Conservation (phyloP, 2,113 vertebrate genomes). For the Catharus minimus region DNA sequence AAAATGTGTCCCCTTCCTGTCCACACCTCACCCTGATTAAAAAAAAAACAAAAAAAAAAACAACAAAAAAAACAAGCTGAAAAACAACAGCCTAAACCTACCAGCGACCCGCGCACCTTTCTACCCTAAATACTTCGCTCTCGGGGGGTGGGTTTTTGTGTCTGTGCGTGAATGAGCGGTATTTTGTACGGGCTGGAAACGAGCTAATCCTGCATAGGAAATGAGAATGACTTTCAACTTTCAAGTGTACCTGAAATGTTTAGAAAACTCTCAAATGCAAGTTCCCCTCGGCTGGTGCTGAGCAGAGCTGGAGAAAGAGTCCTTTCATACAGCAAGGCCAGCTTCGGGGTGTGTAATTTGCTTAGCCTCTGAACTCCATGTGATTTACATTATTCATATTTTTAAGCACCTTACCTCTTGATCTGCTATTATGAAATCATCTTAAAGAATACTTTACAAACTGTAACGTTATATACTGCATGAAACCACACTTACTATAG, state of each 20-base stretch:
- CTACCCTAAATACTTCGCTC: background rate
- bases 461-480: slow-evolving; percentile 62
- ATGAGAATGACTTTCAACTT: slow-evolving; percentile 89
- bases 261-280: slow-evolving; percentile 83
- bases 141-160: background rate
- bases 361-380: slow-evolving; percentile 84
- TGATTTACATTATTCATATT: slow-evolving; percentile 84
- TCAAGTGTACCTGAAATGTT: slow-evolving; percentile 90
- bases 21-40: background rate
- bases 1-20: background rate
- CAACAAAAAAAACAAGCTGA: too few relatives aligned
- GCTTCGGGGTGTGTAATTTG: slow-evolving; percentile 86
- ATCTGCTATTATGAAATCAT: slow-evolving; percentile 76
- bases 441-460: slow-evolving; percentile 72
- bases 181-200: slow-evolving; percentile 80
- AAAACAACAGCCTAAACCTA: background rate
- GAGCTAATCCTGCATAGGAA: slow-evolving; percentile 86
- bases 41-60: background rate
- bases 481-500: slow-evolving; percentile 55
- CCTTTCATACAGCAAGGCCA: slow-evolving; percentile 86
- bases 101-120: background rate
- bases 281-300: slow-evolving; percentile 82
- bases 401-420: slow-evolving; percentile 70
- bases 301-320: slow-evolving; percentile 83
- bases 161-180: slow-evolving; percentile 74